phyloP scores from a whole-genome alignment of 2,797 vertebrate species.

The Distichodus sexfasciatus region DNA sequence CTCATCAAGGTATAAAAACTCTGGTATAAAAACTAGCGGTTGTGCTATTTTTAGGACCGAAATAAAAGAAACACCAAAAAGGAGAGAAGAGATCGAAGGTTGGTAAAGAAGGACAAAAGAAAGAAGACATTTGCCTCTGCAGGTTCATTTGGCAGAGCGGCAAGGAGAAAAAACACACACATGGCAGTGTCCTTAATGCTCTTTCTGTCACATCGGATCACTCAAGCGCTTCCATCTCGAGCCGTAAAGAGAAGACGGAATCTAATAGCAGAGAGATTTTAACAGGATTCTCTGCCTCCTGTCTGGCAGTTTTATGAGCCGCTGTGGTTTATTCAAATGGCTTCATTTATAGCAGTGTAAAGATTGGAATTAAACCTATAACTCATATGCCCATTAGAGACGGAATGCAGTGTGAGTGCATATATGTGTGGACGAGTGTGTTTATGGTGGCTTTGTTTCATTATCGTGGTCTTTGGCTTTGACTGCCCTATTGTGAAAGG shows the following conservation, averaged over 20 bases:
- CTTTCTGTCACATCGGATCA: conserved; percentile 36
- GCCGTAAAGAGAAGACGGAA: conserved; percentile 27
- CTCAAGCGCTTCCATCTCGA: conserved; percentile 28
- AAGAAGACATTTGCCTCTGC: background rate
- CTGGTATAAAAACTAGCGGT: background rate
- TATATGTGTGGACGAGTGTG: background rate
- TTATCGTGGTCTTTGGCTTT: conserved; percentile 12
- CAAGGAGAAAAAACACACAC: background rate
- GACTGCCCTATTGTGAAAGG: background rate
- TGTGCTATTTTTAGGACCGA: background rate
- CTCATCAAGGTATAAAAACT: background rate
- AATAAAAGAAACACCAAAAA: background rate
- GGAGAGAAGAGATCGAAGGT: background rate
- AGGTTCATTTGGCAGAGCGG: conserved; percentile 6
- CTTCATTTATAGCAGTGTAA: conserved; percentile 63
- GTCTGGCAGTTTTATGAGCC: conserved; percentile 59
- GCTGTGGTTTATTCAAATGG: conserved; percentile 49
- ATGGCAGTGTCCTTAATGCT: conserved; percentile 13
- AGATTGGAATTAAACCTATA: conserved; percentile 66
- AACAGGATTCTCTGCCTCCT: conserved; percentile 53
- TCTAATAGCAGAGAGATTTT: conserved; percentile 46
- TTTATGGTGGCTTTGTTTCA: conserved; percentile 25
- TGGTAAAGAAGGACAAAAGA: background rate
- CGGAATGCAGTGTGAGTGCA: background rate
- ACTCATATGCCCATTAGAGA: conserved; percentile 50